These are phyloP conservation scores for Ophioninae sp. DNA, from an alignment of 2,888 invertebrate species.

Conservation along the genomic window DNA sequence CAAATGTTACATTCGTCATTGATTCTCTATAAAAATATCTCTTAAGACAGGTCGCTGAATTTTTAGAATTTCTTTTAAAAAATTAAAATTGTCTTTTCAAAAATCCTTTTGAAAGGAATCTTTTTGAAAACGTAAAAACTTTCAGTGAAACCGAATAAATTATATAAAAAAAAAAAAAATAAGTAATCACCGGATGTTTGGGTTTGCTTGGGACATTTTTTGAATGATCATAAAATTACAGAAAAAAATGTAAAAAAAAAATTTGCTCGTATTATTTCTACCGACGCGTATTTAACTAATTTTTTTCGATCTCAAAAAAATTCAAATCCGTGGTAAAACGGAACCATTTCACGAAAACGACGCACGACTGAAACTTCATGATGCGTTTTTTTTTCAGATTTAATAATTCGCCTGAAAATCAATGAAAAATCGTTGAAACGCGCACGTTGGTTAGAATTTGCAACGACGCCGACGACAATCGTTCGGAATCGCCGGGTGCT, in stretches of 20 bases:
- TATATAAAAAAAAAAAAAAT: no score
- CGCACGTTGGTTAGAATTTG: neutral
- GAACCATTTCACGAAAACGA: neutral
- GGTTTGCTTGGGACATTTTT: no score
- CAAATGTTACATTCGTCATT: neutral
- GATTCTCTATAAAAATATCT: neutral
- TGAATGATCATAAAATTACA: no score
- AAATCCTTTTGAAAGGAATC: neutral
- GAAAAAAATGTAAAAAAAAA: no score
- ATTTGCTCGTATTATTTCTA: no score
- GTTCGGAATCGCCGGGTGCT: constrained; percentile 59
- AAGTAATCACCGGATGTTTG: no score
- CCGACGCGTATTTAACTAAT: no score
- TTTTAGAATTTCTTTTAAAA: neutral
- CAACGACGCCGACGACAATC: neutral
- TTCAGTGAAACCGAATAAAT: no score
- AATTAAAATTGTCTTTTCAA: neutral
- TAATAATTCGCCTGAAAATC: neutral
- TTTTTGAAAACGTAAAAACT: no score
- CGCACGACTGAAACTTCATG: neutral
- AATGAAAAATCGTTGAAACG: neutral
- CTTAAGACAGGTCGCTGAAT: neutral
- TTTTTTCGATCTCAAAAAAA: no score
- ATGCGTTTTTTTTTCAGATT: neutral
- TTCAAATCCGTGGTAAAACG: no score